A percentile compares a stretch with the other conserved stretches of the same genome.
phyloP scores from a whole-genome alignment of 2,888 invertebrate genomes.

The Stegophylla sp. region DNA sequence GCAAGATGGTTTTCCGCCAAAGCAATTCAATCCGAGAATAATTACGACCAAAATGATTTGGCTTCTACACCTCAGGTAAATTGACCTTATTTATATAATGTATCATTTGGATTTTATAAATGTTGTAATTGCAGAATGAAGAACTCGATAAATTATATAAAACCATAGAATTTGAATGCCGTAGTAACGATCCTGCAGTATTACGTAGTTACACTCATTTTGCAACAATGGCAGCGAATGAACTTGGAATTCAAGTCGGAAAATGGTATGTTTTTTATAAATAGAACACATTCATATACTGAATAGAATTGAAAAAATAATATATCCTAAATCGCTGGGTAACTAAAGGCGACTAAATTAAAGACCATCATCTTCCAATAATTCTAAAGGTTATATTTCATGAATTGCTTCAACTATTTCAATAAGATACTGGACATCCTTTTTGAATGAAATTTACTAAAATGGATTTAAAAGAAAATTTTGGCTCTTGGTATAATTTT shows the following conservation, averaged over 20 bases:
- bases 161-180: conserved; percentile 82
- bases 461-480: too few relatives aligned
- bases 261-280: conserved; percentile 66
- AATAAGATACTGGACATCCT: too few relatives aligned
- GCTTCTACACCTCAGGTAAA: background rate
- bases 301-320: background rate
- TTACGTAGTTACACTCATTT: conserved; percentile 88
- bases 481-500: too few relatives aligned
- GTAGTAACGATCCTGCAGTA: conserved; percentile 86
- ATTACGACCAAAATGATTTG: background rate
- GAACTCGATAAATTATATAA: conserved; percentile 81
- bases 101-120: too few relatives aligned
- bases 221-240: conserved; percentile 78
- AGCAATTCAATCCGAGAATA: background rate
- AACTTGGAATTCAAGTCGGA: conserved; percentile 79
- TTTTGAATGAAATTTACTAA: too few relatives aligned
- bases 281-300: too few relatives aligned
- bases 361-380: too few relatives aligned
- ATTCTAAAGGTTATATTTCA: too few relatives aligned
- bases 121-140: conserved; percentile 21
- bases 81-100: background rate
- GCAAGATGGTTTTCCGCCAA: background rate
- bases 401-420: too few relatives aligned
- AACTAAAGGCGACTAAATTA: too few relatives aligned
- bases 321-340: too few relatives aligned